These are phyloP conservation scores for Mesorhabditis spiculigera DNA, from an alignment of 2,888 invertebrate genomes.

Conservation along the genomic window DNA sequence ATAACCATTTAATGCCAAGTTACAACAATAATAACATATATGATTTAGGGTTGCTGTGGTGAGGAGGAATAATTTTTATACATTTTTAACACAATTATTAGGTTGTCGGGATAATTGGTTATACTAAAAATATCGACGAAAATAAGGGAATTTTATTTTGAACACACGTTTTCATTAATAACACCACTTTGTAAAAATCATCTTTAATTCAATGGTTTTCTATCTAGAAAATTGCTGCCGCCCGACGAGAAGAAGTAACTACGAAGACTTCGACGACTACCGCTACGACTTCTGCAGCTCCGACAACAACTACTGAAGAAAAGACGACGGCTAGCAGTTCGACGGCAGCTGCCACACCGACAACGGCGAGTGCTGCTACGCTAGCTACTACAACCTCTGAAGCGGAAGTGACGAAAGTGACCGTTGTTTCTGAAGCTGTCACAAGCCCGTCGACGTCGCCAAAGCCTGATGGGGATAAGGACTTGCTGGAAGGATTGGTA, in stretches of 20 bases:
- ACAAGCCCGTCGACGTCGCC: not conserved
- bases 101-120: too few relatives aligned
- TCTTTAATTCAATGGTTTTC: too few relatives aligned
- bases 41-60: too few relatives aligned
- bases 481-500: not conserved
- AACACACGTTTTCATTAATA: too few relatives aligned
- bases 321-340: not conserved
- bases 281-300: not conserved
- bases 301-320: not conserved
- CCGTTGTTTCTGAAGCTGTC: not conserved
- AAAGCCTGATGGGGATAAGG: not conserved
- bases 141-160: too few relatives aligned
- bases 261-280: constrained; percentile 4
- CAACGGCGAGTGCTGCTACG: constrained; percentile 3
- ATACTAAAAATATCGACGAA: too few relatives aligned
- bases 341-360: not conserved
- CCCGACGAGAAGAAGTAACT: not conserved
- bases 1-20: too few relatives aligned
- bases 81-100: too few relatives aligned
- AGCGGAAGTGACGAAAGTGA: not conserved
- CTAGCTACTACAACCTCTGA: not conserved
- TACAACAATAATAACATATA: too few relatives aligned
- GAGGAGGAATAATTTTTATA: too few relatives aligned
- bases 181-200: too few relatives aligned
- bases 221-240: too few relatives aligned